Percentiles rank a stretch among this genome's conserved stretches.
Evolutionary conservation across 2,797 vertebrate genomes (phyloP).

Genomic region (Ibycter americanus): DNA sequence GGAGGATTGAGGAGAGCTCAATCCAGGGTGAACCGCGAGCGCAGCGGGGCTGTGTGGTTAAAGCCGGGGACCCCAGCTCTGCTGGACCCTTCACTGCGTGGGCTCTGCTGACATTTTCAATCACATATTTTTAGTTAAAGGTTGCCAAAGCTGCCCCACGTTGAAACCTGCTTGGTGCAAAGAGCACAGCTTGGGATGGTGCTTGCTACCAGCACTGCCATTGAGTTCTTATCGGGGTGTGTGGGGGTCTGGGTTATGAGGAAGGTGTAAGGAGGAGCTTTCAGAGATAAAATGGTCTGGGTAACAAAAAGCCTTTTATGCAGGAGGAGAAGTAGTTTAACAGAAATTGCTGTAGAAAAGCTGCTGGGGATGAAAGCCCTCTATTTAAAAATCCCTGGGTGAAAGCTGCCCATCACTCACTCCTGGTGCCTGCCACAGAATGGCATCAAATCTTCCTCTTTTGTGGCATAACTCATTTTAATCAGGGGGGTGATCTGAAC

Average conservation of each 20-base stretch:
- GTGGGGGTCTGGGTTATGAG: background rate
- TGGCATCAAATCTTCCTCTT: background rate
- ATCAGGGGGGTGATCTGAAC: background rate
- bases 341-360: background rate
- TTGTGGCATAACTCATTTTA: background rate
- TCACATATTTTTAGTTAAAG: background rate
- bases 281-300: background rate
- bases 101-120: background rate
- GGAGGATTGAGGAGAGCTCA: background rate
- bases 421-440: background rate
- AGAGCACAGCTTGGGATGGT: accelerated
- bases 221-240: background rate
- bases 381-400: background rate
- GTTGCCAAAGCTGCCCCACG: background rate
- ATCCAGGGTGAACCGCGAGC: background rate
- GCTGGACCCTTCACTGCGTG: accelerated
- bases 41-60: accelerated
- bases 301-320: background rate
- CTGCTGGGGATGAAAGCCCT: background rate
- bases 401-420: background rate
- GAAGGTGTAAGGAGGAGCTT: background rate
- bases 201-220: too few relatives aligned
- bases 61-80: background rate
- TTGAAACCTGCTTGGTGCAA: background rate
- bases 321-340: background rate